Evolutionary conservation across 2,888 invertebrate species (phyloP), one percentile per base, ranked within the genome.

Genomic region (Harpalus rufipes): DNA sequence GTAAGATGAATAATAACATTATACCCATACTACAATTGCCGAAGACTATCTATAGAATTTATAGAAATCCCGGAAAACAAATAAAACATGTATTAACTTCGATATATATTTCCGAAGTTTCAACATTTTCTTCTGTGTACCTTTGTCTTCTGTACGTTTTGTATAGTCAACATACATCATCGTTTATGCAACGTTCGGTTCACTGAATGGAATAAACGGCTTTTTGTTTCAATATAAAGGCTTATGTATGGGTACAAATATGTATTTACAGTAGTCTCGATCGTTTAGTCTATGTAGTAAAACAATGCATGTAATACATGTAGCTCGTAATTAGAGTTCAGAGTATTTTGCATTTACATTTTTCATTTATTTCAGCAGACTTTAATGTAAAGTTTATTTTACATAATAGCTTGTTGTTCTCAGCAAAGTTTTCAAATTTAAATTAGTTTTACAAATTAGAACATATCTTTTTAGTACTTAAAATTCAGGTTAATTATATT

Each of bases 121-220:
- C 44, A 51, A 51, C 10, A 51, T 12, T 10, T 25, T 32, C 68
- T 39, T 14, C 68, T 39, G 41, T 68, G 14, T 32, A 65, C 12
- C 32, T 65, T 65, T 25, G 65, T 65, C 65, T 68, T 68, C 25
- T 7, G 14, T 68, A 32, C 39, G 68, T 68, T 68, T 25, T 39
- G 14, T 68, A 68, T n/a, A 68, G 68, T 68, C 21, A 68, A 68
- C 41, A 68, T 39, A 68, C 68, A 32, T n/a, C 68, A 39, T 8
- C 32, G 14, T 68, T 68, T 68, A 44, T 44, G 10, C 44, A 51
- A 2, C 10, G 68, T 25, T 32, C 32, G 68, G 68, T 14, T 68
- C 68, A 68, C 68, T 68, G 68, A 68, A 68, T 68, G 68, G 68
- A 68, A 68, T 68, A 68, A 68, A 68, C 41, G 41, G 68, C 68